phyloP scores from a whole-genome alignment of 2,888 invertebrate species.

The Cetonia aurata region DNA sequence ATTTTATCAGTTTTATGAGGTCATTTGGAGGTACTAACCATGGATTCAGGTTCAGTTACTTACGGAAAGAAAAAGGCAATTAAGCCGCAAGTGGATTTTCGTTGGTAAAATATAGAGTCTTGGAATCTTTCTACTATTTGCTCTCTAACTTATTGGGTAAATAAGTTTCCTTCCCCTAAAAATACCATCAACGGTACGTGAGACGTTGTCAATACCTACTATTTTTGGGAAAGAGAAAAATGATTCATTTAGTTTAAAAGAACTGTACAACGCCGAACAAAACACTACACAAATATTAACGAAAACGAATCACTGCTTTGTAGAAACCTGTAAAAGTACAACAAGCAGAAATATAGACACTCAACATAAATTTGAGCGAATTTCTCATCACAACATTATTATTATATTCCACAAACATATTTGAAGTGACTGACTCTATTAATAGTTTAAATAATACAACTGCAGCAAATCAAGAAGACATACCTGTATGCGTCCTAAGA shows the following conservation, averaged over 20 bases:
- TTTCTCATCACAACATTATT: background rate
- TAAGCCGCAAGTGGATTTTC: conserved; percentile 8
- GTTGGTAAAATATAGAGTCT: background rate
- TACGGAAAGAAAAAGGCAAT: background rate
- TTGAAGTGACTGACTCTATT: background rate
- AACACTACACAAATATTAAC: background rate
- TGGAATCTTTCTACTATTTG: too few species aligned
- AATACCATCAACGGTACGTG: background rate
- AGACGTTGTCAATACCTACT: background rate
- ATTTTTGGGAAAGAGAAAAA: background rate
- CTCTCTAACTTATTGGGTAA: too few species aligned
- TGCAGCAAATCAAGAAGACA: background rate
- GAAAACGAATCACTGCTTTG: background rate
- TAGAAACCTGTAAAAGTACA: background rate
- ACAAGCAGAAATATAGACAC: background rate
- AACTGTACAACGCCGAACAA: background rate
- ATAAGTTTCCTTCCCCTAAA: background rate
- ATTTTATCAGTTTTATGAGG: conserved; percentile 25
- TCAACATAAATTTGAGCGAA: background rate
- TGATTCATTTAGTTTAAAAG: background rate
- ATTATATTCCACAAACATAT: background rate
- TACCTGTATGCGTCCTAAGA: background rate
- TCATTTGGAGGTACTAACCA: conserved; percentile 1
- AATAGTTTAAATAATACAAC: background rate
- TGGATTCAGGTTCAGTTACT: background rate